Evolutionary conservation across 2,888 invertebrate species (phyloP).

Genomic region (Acanthococcus lagerstroemiae): DNA sequence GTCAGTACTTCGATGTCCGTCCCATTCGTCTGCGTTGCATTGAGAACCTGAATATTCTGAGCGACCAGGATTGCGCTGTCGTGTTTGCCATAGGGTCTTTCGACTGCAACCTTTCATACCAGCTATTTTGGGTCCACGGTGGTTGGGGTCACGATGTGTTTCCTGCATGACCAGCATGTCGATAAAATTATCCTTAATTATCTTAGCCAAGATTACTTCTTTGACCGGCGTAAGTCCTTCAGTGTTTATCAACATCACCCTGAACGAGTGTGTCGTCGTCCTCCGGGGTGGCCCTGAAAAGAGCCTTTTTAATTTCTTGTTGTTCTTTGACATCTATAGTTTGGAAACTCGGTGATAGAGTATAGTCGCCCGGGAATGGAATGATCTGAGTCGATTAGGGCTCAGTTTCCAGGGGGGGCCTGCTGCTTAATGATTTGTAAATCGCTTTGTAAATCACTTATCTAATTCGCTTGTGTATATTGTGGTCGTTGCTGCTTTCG

Average conservation of each 20-base stretch:
- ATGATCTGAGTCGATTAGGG: no score
- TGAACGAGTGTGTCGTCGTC: conserved; percentile 4
- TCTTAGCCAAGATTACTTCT: no score
- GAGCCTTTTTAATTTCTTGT: conserved; percentile 12
- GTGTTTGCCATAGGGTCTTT: conserved; percentile 11
- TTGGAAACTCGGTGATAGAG: neutral
- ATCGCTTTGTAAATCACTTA: no score
- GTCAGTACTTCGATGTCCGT: conserved; percentile 25
- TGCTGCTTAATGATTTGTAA: no score
- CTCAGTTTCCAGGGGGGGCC: no score
- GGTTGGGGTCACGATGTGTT: conserved; percentile 5
- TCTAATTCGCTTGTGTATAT: no score
- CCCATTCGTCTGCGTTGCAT: no score
- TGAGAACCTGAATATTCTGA: neutral
- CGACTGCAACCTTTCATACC: conserved; percentile 15
- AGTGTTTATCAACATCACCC: conserved; percentile 10
- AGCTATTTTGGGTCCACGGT: neutral
- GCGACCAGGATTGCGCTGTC: conserved; percentile 15
- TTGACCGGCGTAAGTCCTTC: no score
- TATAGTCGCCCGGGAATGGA: neutral
- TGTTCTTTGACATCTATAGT: neutral
- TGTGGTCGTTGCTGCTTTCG: no score
- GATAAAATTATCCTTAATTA: no score
- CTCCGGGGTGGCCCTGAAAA: conserved; percentile 14
- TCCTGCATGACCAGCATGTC: no score